Evolutionary conservation across 2,113 vertebrate species (phyloP).

Genomic region (Lepisosteus oculatus): DNA sequence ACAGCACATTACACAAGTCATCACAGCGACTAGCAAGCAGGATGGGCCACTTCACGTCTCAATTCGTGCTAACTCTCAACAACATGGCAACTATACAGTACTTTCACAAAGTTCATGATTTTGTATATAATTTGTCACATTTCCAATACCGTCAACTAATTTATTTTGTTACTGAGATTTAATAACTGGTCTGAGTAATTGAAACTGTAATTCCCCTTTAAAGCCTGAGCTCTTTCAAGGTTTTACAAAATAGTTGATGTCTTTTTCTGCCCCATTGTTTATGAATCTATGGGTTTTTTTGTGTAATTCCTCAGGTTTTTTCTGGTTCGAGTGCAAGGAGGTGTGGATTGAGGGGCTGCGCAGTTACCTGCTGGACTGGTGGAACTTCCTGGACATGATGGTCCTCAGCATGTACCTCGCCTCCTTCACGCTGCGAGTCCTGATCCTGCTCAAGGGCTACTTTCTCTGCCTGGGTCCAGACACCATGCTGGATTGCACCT

Average conservation of each 20-base stretch:
- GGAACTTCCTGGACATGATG: constrained; percentile 85
- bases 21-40: too few relatives aligned
- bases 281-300: neutral
- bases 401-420: constrained; percentile 87
- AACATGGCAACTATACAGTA: too few relatives aligned
- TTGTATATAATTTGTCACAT: neutral
- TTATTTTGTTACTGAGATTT: too few relatives aligned
- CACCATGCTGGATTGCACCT: constrained; percentile 57
- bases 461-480: constrained; percentile 56
- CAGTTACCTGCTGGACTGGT: constrained; percentile 84
- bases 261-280: neutral
- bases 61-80: too few relatives aligned
- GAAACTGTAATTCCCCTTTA: too few relatives aligned
- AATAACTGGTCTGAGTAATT: too few relatives aligned
- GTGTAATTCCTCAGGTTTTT: constrained; percentile 68
- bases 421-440: constrained; percentile 72
- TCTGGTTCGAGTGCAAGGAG: constrained; percentile 90
- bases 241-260: too few relatives aligned
- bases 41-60: too few relatives aligned
- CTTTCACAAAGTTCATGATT: too few relatives aligned
- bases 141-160: neutral
- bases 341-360: constrained; percentile 85
- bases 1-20: too few relatives aligned
- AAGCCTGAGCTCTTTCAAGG: too few relatives aligned
- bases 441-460: constrained; percentile 71